Evolutionary conservation across 2,888 invertebrate species (phyloP).

Genomic region (Andrena praecox): DNA sequence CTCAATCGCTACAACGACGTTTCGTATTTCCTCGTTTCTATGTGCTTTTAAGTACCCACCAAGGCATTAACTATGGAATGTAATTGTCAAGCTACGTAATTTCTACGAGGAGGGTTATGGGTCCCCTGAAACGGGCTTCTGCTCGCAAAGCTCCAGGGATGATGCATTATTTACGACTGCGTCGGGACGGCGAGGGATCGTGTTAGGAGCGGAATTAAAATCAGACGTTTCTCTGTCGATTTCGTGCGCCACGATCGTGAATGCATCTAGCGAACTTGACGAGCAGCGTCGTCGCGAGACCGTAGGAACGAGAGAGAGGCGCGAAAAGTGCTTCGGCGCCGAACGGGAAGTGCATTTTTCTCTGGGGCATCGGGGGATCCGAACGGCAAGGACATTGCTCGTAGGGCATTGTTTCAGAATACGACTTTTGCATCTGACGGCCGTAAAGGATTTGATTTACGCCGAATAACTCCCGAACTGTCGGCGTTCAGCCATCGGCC

Average conservation of each 20-base stretch:
- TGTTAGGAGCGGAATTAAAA: constrained; percentile 63
- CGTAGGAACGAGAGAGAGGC: background rate
- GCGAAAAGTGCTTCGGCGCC: constrained; percentile 25
- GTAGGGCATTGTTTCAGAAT: constrained; percentile 61
- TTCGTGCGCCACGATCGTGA: constrained; percentile 8
- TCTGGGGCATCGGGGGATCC: constrained; percentile 30
- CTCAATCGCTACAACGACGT: too few species aligned
- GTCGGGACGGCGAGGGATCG: constrained; percentile 49
- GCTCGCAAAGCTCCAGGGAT: background rate
- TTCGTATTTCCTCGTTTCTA: too few species aligned
- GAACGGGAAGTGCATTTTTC: constrained; percentile 55
- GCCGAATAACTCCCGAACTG: constrained; percentile 55
- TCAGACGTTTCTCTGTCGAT: constrained; percentile 41
- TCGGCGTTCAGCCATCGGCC: constrained; percentile 23
- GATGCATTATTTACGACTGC: constrained; percentile 72
- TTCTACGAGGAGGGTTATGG: background rate
- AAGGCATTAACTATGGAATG: background rate
- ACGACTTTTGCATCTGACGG: constrained; percentile 40
- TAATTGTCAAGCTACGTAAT: background rate
- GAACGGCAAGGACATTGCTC: constrained; percentile 45
- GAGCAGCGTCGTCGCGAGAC: background rate
- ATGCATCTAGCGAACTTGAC: constrained; percentile 40
- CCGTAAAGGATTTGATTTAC: constrained; percentile 60
- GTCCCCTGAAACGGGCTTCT: background rate
- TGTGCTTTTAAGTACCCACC: background rate